Percentiles rank a stretch among this genome's conserved stretches.
phyloP scores from a whole-genome alignment of 2,797 vertebrate genomes.

The Lemur catta region DNA sequence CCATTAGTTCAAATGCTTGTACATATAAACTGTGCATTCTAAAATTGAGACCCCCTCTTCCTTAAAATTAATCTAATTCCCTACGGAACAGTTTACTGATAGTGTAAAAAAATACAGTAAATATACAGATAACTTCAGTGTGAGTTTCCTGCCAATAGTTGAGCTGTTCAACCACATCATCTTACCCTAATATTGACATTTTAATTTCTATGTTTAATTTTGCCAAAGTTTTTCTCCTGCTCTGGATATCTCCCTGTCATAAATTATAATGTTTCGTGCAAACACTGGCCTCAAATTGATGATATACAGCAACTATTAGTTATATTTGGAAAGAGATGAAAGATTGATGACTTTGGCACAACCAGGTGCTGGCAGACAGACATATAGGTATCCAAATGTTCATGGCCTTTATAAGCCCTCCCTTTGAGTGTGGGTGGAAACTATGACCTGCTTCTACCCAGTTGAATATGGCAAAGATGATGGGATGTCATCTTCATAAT shows the following conservation, averaged over 20 bases:
- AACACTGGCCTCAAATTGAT: not conserved
- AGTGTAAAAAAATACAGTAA: not conserved
- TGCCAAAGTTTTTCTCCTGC: not conserved
- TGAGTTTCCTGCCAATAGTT: not conserved
- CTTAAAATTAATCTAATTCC: not conserved
- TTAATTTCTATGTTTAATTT: not conserved
- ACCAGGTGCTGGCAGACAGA: not conserved
- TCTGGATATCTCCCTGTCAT: not conserved
- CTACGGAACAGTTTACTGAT: not conserved
- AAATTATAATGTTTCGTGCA: not conserved
- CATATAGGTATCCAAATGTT: not conserved
- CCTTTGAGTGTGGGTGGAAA: not conserved
- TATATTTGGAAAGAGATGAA: not conserved
- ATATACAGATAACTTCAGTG: not conserved
- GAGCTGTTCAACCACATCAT: not conserved
- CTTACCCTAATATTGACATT: not conserved
- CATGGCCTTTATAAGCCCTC: not conserved
- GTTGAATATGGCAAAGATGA: not conserved
- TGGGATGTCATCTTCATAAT: not conserved
- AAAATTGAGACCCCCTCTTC: not conserved
- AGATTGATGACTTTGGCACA: not conserved
- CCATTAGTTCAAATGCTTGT: not conserved
- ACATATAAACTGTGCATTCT: not conserved
- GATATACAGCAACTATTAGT: not conserved
- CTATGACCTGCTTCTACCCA: not conserved